phyloP scores from a whole-genome alignment of 2,888 invertebrate genomes.

The Pammene fasciana region DNA sequence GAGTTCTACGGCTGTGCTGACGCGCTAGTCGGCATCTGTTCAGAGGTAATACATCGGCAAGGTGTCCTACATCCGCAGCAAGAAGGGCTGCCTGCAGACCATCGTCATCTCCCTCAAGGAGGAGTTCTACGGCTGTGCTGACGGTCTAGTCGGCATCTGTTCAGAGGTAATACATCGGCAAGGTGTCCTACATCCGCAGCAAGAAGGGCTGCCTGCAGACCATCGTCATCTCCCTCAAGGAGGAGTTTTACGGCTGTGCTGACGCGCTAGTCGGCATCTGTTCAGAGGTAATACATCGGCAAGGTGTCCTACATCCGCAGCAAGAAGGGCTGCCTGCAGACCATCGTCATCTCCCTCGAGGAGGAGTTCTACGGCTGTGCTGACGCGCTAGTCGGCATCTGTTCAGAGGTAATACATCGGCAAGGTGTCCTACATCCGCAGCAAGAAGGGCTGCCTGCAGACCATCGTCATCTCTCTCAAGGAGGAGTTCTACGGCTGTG shows the following conservation, averaged over 20 bases:
- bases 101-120: conserved; percentile 99
- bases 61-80: conserved; percentile 97
- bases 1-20: conserved; percentile 99
- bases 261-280: conserved; percentile 99
- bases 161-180: conserved; percentile 93
- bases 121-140: conserved; percentile 99
- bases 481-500: conserved; percentile 99
- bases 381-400: conserved; percentile 98
- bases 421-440: conserved; percentile 98
- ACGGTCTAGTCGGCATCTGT: conserved; percentile 98
- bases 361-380: conserved; percentile 99
- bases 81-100: conserved; percentile 94
- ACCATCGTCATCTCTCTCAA: conserved; percentile 99
- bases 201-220: conserved; percentile 95
- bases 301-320: conserved; percentile 98
- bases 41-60: conserved; percentile 93
- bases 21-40: conserved; percentile 98
- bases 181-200: conserved; percentile 98
- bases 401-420: conserved; percentile 92
- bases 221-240: conserved; percentile 99
- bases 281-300: conserved; percentile 91
- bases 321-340: conserved; percentile 94
- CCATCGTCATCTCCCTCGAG: conserved; percentile 99
- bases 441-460: conserved; percentile 94
- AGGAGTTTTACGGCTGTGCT: conserved; percentile 99